Evolutionary conservation across 2,888 invertebrate genomes (phyloP).

Genomic region (Brachycybe producta): DNA sequence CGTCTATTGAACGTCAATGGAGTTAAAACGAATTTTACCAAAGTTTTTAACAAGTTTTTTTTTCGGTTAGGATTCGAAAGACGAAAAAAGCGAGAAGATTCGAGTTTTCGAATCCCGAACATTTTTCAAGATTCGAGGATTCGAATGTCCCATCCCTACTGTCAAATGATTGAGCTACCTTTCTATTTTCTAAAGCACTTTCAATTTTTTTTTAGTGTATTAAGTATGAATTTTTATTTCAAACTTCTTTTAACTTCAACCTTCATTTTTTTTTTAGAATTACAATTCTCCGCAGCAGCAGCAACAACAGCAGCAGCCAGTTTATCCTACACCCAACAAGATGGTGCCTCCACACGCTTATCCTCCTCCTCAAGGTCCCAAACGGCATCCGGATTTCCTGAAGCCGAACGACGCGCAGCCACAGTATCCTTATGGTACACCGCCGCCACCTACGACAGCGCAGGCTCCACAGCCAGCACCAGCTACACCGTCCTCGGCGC

Average conservation of each 20-base stretch:
- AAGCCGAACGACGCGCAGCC: slow-evolving; percentile 20
- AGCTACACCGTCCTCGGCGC: slow-evolving; percentile 38
- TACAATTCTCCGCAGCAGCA: slow-evolving; percentile 5
- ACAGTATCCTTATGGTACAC: slow-evolving; percentile 16
- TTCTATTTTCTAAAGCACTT: no score
- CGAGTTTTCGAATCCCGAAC: no score
- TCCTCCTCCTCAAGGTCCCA: slow-evolving; percentile 22
- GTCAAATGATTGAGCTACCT: no score
- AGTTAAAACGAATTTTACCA: no score
- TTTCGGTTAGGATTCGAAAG: no score
- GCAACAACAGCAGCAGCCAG: slow-evolving; percentile 15
- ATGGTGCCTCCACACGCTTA: slow-evolving; percentile 30
- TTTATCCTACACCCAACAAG: slow-evolving; percentile 17
- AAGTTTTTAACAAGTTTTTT: no score
- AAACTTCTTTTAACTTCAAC: not conserved
- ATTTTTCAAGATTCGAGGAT: no score
- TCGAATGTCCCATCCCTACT: no score
- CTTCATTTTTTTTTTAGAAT: not conserved
- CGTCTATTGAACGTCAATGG: no score
- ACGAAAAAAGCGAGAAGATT: no score
- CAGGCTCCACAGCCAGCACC: slow-evolving; percentile 24
- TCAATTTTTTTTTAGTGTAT: no score
- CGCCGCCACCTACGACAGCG: slow-evolving; percentile 24
- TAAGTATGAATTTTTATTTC: no score
- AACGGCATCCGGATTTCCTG: slow-evolving; percentile 26